Conservation (phyloP, 1,140 invertebrate species). For the Physella acuta region DNA sequence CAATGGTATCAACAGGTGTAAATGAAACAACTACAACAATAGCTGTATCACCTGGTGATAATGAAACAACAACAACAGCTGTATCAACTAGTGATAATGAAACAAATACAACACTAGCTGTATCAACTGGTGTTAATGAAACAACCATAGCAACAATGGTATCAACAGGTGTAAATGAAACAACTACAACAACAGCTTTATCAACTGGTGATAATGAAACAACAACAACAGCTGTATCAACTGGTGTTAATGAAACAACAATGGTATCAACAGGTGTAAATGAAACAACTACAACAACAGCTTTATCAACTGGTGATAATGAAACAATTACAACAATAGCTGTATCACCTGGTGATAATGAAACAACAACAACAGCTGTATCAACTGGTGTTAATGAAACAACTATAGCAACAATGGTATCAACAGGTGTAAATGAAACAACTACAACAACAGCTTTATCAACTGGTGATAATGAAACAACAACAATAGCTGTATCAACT, state of each 20-base stretch:
- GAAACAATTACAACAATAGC: background rate
- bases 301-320: background rate
- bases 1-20: background rate
- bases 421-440: background rate
- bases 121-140: background rate
- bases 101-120: background rate
- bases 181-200: too few species aligned
- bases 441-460: background rate
- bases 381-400: background rate
- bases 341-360: background rate
- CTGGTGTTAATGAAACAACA: background rate
- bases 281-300: background rate
- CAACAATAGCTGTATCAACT: background rate
- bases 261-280: background rate
- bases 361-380: background rate
- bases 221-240: background rate
- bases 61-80: background rate
- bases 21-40: background rate
- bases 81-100: background rate
- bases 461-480: background rate
- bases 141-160: background rate
- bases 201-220: background rate
- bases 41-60: background rate
- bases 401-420: background rate
- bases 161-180: background rate